These are phyloP conservation scores for Apodemus sylvaticus DNA, from an alignment of 2,113 vertebrate species.

Conservation along the genomic window DNA sequence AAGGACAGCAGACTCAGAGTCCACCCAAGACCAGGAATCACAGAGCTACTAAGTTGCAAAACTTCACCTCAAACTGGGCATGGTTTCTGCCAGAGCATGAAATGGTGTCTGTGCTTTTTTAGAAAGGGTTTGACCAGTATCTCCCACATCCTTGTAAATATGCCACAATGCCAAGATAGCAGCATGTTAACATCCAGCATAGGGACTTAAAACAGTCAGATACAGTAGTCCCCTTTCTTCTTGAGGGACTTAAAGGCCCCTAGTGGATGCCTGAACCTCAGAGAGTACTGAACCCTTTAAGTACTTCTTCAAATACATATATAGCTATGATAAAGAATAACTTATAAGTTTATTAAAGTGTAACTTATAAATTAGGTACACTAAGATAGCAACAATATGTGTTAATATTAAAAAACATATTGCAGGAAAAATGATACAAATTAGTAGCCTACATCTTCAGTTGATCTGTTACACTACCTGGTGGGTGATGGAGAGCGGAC, in stretches of 20 bases:
- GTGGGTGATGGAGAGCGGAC: no score
- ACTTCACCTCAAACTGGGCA: conserved; percentile 20
- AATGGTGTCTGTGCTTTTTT: conserved; percentile 26
- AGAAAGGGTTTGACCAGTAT: conserved; percentile 48
- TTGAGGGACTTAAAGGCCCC: not conserved
- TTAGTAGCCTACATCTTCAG: not conserved
- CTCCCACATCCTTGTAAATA: conserved; percentile 47
- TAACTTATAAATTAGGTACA: not conserved
- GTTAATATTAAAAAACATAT: not conserved
- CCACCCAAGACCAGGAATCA: conserved; percentile 17
- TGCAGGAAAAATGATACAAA: not conserved
- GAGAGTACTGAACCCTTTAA: not conserved
- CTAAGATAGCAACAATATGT: not conserved
- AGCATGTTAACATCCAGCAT: not conserved
- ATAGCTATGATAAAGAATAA: not conserved
- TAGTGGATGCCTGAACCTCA: not conserved
- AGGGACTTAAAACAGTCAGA: conserved; percentile 6
- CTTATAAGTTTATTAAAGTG: not conserved
- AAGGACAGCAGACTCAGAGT: conserved; percentile 18
- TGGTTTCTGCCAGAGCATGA: not conserved
- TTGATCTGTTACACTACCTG: not conserved
- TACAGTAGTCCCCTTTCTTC: not conserved
- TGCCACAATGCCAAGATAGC: not conserved
- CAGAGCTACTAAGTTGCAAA: conserved; percentile 34
- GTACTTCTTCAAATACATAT: not conserved